A percentile compares a stretch with the other conserved stretches of the same genome.
These are phyloP conservation scores for Tetanocera ferruginea DNA, from an alignment of 2,888 invertebrate genomes.

Conservation along the genomic window DNA sequence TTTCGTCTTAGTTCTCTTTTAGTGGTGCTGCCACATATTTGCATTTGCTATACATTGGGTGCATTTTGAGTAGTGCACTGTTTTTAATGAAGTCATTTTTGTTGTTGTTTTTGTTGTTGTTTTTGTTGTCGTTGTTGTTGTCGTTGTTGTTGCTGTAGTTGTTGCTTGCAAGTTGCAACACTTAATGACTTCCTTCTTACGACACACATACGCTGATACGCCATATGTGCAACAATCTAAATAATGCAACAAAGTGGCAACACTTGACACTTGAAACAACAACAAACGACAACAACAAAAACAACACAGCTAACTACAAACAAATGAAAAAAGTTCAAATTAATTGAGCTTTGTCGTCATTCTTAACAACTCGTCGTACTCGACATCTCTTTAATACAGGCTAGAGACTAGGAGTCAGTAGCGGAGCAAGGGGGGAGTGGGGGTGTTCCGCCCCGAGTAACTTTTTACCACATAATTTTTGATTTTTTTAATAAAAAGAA, in stretches of 20 bases:
- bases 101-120: background rate
- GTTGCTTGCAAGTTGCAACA: slow-evolving; percentile 34
- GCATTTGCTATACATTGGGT: background rate
- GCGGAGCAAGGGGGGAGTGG: too few species aligned
- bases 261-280: background rate
- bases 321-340: slow-evolving; percentile 37
- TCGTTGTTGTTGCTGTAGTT: slow-evolving; percentile 19
- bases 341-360: slow-evolving; percentile 33
- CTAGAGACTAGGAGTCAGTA: too few species aligned
- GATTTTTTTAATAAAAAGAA: too few species aligned
- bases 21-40: slow-evolving; percentile 17
- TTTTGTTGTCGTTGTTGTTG: background rate
- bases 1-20: slow-evolving; percentile 11
- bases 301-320: background rate
- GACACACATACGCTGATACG: background rate
- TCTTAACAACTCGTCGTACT: too few species aligned
- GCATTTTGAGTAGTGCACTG: slow-evolving; percentile 15
- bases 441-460: too few species aligned
- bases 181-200: slow-evolving; percentile 42
- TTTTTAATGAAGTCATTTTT: slow-evolving; percentile 45
- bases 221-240: background rate
- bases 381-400: too few species aligned
- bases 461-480: too few species aligned
- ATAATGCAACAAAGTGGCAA: slow-evolving; percentile 25
- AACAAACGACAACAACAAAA: background rate